A percentile compares a stretch with the other conserved stretches of the same genome.
phyloP scores from a whole-genome alignment of 1,140 invertebrate genomes.

The Drosophila azteca region DNA sequence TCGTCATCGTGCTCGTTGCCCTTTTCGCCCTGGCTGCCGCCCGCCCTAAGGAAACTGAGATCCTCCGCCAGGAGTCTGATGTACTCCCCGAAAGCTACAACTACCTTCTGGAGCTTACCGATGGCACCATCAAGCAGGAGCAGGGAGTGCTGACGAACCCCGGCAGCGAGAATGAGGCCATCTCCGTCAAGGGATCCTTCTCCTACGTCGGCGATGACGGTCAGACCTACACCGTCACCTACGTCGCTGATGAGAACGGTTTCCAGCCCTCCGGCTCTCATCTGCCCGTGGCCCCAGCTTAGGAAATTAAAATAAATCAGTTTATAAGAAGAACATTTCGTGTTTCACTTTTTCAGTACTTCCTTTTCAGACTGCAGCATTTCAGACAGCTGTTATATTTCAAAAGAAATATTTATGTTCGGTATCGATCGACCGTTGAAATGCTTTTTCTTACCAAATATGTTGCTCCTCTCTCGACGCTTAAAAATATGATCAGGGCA shows the following conservation, averaged over 20 bases:
- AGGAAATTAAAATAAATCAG: conserved; percentile 44
- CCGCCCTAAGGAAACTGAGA: background rate
- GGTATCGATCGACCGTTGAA: too few species aligned
- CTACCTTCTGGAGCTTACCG: conserved; percentile 70
- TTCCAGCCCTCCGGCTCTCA: conserved; percentile 89
- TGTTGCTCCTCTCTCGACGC: too few species aligned
- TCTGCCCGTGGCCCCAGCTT: conserved; percentile 83
- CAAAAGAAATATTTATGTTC: too few species aligned
- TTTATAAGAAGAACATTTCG: conserved; percentile 20
- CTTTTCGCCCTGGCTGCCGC: conserved; percentile 44
- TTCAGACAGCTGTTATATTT: too few species aligned
- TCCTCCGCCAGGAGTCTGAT: conserved; percentile 21
- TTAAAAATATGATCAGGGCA: too few species aligned
- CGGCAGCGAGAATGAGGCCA: conserved; percentile 67
- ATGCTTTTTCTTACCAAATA: too few species aligned
- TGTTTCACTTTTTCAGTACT: background rate
- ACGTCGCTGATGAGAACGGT: conserved; percentile 90
- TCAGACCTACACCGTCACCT: conserved; percentile 87
- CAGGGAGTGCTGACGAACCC: conserved; percentile 44
- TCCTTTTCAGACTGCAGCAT: too few species aligned
- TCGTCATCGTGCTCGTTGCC: conserved; percentile 35
- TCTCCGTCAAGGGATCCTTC: conserved; percentile 86
- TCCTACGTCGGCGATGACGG: conserved; percentile 87
- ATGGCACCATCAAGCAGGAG: conserved; percentile 58
- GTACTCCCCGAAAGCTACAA: conserved; percentile 49